Conservation (phyloP, 1,140 invertebrate species). For the Trachymyrmex septentrionalis region DNA sequence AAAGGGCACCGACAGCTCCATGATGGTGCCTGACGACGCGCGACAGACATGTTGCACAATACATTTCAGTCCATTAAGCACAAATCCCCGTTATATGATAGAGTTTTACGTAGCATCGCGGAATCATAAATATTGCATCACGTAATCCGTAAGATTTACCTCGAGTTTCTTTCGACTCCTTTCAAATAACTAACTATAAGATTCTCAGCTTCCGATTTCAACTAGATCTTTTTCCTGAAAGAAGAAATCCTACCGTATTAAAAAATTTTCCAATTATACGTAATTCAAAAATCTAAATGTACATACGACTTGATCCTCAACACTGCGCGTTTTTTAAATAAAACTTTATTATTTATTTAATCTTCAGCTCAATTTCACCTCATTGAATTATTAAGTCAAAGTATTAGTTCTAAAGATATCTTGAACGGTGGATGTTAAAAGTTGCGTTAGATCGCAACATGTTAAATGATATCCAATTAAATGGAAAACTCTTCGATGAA, state of each 20-base stretch:
- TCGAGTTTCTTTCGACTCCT: not conserved
- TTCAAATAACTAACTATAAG: not conserved
- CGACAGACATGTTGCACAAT: conserved; percentile 16
- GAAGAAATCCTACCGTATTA: not conserved
- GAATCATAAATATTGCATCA: not conserved
- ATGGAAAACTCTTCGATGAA: not conserved
- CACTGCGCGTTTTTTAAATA: not conserved
- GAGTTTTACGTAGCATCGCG: conserved; percentile 1
- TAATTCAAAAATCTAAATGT: not conserved
- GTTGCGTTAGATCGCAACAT: not conserved
- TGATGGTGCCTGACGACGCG: not conserved
- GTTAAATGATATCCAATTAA: not conserved
- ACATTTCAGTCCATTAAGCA: conserved; percentile 35
- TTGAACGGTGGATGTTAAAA: not conserved
- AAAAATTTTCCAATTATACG: not conserved
- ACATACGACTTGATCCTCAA: not conserved
- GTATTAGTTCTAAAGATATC: not conserved
- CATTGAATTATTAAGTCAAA: not conserved
- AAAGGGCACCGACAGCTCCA: not conserved
- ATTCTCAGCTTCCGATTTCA: not conserved
- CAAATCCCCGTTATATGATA: conserved; percentile 28
- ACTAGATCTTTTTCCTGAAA: not conserved
- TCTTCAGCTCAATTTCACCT: not conserved
- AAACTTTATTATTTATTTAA: not conserved
- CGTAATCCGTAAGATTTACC: not conserved